A percentile compares a stretch with the other conserved stretches of the same genome.
phyloP scores from a whole-genome alignment of 2,888 invertebrate species.

The Hemithea aestivaria region DNA sequence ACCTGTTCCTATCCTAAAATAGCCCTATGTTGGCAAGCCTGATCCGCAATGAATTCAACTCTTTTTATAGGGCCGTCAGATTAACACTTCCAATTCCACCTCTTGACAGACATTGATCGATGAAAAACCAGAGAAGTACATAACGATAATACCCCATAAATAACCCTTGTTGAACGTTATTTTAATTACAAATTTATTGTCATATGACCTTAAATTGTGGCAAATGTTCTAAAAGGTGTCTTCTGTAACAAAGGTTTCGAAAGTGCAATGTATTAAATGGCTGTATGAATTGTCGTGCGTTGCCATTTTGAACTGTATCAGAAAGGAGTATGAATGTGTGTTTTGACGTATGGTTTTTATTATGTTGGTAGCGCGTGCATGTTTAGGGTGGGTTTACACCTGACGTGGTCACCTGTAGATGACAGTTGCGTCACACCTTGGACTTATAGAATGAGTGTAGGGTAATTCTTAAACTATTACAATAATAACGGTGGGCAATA shows the following conservation, averaged over 20 bases:
- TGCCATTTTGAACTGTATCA: constrained; percentile 14
- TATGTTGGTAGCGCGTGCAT: constrained; percentile 23
- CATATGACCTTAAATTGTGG: constrained; percentile 32
- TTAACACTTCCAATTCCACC: constrained; percentile 22
- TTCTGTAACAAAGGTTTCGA: constrained; percentile 25
- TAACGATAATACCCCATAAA: constrained; percentile 8
- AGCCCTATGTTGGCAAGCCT: background rate
- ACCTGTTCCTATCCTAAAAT: too few relatives aligned
- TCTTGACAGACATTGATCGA: constrained; percentile 21
- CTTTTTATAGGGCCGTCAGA: constrained; percentile 11
- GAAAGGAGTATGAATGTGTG: constrained; percentile 14
- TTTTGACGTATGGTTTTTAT: constrained; percentile 7
- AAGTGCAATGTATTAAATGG: constrained; percentile 15
- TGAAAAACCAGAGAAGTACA: constrained; percentile 13
- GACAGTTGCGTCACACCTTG: constrained; percentile 62
- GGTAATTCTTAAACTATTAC: constrained; percentile 36
- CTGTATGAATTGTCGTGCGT: constrained; percentile 5
- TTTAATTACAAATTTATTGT: constrained; percentile 47
- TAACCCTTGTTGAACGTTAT: constrained; percentile 30
- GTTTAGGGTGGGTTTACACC: constrained; percentile 51
- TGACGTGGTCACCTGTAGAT: constrained; percentile 56
- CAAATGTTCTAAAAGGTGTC: constrained; percentile 30
- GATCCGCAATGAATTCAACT: constrained; percentile 14
- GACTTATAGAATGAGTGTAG: constrained; percentile 38
- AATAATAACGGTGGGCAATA: constrained; percentile 48